Evolutionary conservation across 2,113 vertebrate species (phyloP).

Genomic region (Colinus virginianus): DNA sequence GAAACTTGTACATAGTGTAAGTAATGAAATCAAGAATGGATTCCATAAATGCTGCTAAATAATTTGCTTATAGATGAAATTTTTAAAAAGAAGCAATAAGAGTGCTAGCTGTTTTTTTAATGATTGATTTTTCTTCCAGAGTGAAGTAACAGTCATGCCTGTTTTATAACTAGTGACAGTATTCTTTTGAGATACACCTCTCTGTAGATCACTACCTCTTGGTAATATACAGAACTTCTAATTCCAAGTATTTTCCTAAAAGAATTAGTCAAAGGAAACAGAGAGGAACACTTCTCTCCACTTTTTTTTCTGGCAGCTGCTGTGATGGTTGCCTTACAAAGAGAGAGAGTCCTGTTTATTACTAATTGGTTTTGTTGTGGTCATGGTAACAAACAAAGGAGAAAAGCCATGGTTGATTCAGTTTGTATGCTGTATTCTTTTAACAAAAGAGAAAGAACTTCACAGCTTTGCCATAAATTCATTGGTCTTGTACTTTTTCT

Average conservation of each 20-base stretch:
- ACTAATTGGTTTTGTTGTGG: neutral
- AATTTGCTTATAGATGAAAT: conserved; percentile 58
- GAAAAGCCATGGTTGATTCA: neutral
- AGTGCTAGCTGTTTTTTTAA: neutral
- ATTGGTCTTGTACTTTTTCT: neutral
- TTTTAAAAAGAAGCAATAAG: conserved; percentile 26
- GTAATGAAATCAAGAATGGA: conserved; percentile 1
- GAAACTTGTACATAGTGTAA: conserved; percentile 27
- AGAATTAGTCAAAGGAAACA: conserved; percentile 13
- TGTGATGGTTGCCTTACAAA: conserved; percentile 7
- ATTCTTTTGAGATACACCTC: conserved; percentile 20
- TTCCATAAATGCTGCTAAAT: conserved; percentile 1
- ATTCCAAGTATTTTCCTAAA: neutral
- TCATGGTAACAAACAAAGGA: neutral
- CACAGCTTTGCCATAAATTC: neutral
- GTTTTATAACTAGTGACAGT: conserved; percentile 35
- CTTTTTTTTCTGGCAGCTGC: neutral
- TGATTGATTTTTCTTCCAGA: neutral
- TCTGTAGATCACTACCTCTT: neutral
- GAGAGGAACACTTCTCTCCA: neutral
- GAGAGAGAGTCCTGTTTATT: neutral
- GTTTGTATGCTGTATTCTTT: neutral
- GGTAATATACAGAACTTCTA: neutral
- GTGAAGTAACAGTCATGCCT: neutral
- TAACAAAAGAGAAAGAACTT: conserved; percentile 2